Conservation (phyloP, 1,140 invertebrate genomes). For the Drosophila nebulosa region DNA sequence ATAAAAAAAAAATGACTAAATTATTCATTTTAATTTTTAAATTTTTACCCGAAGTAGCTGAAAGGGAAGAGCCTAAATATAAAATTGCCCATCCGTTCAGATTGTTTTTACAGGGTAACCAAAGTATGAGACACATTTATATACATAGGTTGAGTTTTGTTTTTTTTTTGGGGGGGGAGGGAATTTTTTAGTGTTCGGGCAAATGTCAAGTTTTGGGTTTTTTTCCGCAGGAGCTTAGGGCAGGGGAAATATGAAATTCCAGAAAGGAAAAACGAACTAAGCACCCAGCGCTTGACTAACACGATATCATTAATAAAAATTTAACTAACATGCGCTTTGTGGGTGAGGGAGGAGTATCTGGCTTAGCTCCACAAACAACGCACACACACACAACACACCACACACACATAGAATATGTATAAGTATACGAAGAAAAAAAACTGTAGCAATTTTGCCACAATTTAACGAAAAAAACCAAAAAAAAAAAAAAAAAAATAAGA, state of each 20-base stretch:
- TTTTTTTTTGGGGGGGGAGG: too few species aligned
- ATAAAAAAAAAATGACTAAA: too few species aligned
- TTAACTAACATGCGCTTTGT: conserved; percentile 55
- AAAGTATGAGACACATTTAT: not conserved
- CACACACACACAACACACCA: not conserved
- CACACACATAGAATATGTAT: too few species aligned
- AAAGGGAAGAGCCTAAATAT: too few species aligned
- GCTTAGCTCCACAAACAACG: not conserved
- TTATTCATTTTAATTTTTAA: too few species aligned
- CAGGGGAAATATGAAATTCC: conserved; percentile 18
- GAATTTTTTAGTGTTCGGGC: not conserved
- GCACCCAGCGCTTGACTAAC: conserved; percentile 38
- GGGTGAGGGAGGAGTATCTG: not conserved
- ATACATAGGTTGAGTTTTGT: not conserved
- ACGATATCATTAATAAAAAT: conserved; percentile 67
- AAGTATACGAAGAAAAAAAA: not conserved
- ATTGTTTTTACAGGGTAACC: too few species aligned
- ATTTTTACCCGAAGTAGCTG: too few species aligned
- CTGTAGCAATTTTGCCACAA: conserved; percentile 16
- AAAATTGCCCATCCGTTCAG: too few species aligned
- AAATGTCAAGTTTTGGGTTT: conserved; percentile 27
- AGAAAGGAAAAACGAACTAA: conserved; percentile 3
- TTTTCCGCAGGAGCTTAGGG: too few species aligned
- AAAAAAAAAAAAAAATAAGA: not conserved
- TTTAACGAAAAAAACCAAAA: not conserved